Evolutionary conservation across 1,140 invertebrate species (phyloP), one percentile per base, ranked within the genome.

Genomic region (Micrasema longulum): DNA sequence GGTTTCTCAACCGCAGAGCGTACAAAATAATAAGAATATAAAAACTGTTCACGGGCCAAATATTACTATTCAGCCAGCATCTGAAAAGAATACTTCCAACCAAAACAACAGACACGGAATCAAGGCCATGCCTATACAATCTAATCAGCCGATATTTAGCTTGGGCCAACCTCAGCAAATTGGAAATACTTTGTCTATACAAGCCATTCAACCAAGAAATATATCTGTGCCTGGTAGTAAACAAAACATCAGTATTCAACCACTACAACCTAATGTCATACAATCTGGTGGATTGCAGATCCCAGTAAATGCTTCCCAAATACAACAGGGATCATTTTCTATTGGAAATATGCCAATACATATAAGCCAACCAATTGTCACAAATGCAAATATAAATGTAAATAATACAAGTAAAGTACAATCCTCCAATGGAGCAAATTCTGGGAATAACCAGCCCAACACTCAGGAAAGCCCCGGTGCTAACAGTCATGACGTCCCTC

Each of bases 11-110:
- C 80, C 83, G 23, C 77, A 47, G 43, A 79, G 7, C 78, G 79
- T 38, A 47, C 83, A 80, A 71, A 74, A 78, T 14, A 53, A 83
- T 22, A 85, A 85, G 73, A 83, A 78, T 69, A 77, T 82, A 0
- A 85, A 85, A 71, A 79, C 83, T 7, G 72, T 69, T 18, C 55
- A 77, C 35, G 78, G 83, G 48, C 83, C 84, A 23, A 86, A 86
- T 66, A 77, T 86, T 38, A 84, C 83, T n/a, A 75, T 86, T 18
- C 84, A 86, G 73, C 83, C 84, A 11, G 76, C 84, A 35, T 79
- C 82, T 14, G 83, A 86, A 72, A 86, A 86, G 74, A 45, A 62
- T n/a, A 75, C 55, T 69, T 1, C 63, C 9, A 55, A 65, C 4
- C 57, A 67, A 6, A 53, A 55, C 10, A 66, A 69, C 20, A 70